Conservation (phyloP, 2,113 vertebrate genomes). For the Oryzias curvinotus region DNA sequence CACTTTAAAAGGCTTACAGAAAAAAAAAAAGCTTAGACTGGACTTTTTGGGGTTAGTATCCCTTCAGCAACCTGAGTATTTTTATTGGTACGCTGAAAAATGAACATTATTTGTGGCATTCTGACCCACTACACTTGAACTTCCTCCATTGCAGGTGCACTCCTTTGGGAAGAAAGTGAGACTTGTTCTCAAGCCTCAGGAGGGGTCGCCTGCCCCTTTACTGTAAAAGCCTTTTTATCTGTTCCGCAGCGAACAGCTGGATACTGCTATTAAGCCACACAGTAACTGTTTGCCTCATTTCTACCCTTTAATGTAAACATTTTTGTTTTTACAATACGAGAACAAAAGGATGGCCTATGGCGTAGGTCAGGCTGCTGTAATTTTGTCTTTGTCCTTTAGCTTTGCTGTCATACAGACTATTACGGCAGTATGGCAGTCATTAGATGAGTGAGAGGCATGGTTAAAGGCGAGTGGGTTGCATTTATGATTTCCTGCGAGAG, state of each 20-base stretch:
- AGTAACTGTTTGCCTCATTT: slow-evolving; percentile 42
- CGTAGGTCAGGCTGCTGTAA: background rate
- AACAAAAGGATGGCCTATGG: slow-evolving; percentile 8
- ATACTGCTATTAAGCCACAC: slow-evolving; percentile 59
- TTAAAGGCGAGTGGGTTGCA: slow-evolving; percentile 79
- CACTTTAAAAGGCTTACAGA: too few relatives aligned
- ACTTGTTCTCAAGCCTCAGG: slow-evolving; percentile 45
- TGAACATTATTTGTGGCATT: background rate
- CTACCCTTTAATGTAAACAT: slow-evolving; percentile 7
- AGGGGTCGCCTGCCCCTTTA: slow-evolving; percentile 38
- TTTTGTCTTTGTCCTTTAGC: slow-evolving; percentile 18
- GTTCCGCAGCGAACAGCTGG: slow-evolving; percentile 60
- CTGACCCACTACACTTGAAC: slow-evolving; percentile 26
- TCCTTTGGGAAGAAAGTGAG: slow-evolving; percentile 52
- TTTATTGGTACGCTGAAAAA: too few relatives aligned
- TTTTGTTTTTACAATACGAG: slow-evolving; percentile 5
- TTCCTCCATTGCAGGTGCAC: slow-evolving; percentile 66
- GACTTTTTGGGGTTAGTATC: too few relatives aligned
- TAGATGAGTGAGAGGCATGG: slow-evolving; percentile 73
- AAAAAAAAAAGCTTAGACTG: too few relatives aligned
- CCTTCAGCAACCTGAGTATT: too few relatives aligned
- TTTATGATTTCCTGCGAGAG: slow-evolving; percentile 93
- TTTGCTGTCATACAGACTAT: slow-evolving; percentile 34
- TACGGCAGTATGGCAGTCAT: slow-evolving; percentile 78
- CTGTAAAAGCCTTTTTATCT: slow-evolving; percentile 65